Base-by-base conservation (phyloP, 2,797 vertebrate species). In the Diplodus puntazzo region DNA sequence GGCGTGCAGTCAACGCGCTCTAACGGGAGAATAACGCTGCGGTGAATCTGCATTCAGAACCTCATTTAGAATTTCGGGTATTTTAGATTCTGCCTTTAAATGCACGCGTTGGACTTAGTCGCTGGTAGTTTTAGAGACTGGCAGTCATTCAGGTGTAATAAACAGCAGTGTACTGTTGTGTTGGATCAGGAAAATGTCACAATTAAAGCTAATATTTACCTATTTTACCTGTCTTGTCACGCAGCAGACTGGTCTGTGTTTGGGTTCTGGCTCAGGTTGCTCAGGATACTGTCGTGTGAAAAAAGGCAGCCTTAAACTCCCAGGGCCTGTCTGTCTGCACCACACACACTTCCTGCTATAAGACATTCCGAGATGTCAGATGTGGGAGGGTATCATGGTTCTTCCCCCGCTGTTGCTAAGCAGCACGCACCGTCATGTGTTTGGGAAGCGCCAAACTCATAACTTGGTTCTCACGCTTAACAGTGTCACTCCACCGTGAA, bases 201-300 rank as follows among this genome's bases (percentile, higher is more conserved):
- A 6, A n/a, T 34, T 52, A 61, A 60, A 9, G 3, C 17, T 4
- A 7, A 39, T 76, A 67, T 57, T 64, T 12, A 23, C 3, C 25
- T 39, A 57, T 20, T 61, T 50, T 55, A 18, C 1, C 21, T 50
- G 42, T 25, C 39, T 34, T 48, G 58, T 58, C n/a, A 21, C 6
- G n/a, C n/a, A 13, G 45, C 64, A 66, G 54, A 70, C 67, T 14
- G 34, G 39, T 59, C 6, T 69, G 50, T 45, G 1, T 73, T 69
- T 45, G 11, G 23, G 57, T 65, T 75, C 25, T 67, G 53, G 49
- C 53, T 83, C 61, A 9, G 69, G 81, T 84, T 84, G n/a, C n/a
- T n/a, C n/a, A n/a, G n/a, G n/a, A n/a, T n/a, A n/a, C n/a, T n/a
- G n/a, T n/a, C n/a, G n/a, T n/a, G n/a, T n/a, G n/a, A n/a, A n/a